Evolutionary conservation across 2,113 vertebrate species (phyloP).

Genomic region (Anhinga rufa): DNA sequence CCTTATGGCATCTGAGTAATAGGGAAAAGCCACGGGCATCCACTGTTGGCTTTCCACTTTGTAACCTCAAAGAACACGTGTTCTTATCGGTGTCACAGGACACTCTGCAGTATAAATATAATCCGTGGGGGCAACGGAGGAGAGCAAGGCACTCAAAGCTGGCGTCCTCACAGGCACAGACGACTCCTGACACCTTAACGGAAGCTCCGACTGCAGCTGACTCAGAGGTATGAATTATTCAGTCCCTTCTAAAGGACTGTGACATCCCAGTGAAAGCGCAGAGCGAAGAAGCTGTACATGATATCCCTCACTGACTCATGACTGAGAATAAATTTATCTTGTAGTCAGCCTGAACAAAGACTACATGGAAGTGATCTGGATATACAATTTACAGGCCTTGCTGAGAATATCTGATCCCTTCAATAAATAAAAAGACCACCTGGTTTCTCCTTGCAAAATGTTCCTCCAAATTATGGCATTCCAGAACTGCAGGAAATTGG

Average conservation of each 20-base stretch:
- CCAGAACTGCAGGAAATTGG: not conserved
- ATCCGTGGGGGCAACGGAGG: not conserved
- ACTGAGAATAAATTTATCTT: not conserved
- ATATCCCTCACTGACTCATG: not conserved
- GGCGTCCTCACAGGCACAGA: not conserved
- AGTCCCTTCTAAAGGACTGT: not conserved
- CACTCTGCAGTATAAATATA: not conserved
- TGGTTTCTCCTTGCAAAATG: not conserved
- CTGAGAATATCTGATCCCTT: not conserved
- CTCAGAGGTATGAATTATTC: not conserved
- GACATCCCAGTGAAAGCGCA: not conserved
- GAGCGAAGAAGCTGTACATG: not conserved
- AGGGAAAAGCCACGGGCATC: not conserved
- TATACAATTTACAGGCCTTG: not conserved
- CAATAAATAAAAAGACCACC: not conserved
- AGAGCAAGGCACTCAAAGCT: not conserved
- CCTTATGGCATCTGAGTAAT: fast-evolving
- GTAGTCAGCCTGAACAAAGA: not conserved
- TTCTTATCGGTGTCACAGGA: not conserved
- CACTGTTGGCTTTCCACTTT: not conserved
- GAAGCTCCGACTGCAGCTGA: not conserved
- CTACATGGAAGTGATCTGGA: not conserved
- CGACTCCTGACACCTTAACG: not conserved
- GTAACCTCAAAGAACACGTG: not conserved
- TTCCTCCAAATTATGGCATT: not conserved